phyloP scores from a whole-genome alignment of 1,140 invertebrate genomes.

The Orchestia grillus region DNA sequence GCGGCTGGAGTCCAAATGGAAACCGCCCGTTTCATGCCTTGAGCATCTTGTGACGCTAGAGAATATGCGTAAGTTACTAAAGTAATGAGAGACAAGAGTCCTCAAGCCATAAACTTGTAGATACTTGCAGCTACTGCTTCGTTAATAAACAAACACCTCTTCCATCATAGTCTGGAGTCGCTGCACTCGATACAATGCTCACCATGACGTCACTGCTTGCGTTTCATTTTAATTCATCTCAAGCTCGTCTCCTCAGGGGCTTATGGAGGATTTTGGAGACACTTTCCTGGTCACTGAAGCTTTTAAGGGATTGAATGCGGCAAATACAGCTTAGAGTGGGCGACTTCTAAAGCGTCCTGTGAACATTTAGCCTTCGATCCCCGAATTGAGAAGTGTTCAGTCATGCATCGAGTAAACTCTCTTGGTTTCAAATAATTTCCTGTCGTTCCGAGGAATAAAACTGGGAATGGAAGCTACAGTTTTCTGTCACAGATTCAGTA shows the following conservation, averaged over 20 bases:
- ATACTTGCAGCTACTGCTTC: not conserved
- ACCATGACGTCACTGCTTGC: not conserved
- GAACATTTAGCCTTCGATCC: not conserved
- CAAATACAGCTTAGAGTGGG: not conserved
- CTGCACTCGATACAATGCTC: not conserved
- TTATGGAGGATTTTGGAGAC: not conserved
- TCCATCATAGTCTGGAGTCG: not conserved
- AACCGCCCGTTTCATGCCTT: not conserved
- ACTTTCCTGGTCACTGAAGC: not conserved
- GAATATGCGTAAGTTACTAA: not conserved
- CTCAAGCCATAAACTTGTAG: not conserved
- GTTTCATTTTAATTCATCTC: not conserved
- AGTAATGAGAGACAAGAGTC: not conserved
- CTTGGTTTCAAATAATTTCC: not conserved
- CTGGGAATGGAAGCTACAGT: not conserved
- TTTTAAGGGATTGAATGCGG: not conserved
- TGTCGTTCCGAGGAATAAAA: not conserved
- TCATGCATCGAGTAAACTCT: not conserved
- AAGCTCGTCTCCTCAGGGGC: not conserved
- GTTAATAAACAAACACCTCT: not conserved
- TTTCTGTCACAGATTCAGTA: not conserved
- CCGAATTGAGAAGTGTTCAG: not conserved
- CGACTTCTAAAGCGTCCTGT: not conserved
- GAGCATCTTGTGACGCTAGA: not conserved
- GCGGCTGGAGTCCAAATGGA: not conserved